Base-by-base conservation (phyloP, 2,888 invertebrate species). In the Xestia xanthographa region DNA sequence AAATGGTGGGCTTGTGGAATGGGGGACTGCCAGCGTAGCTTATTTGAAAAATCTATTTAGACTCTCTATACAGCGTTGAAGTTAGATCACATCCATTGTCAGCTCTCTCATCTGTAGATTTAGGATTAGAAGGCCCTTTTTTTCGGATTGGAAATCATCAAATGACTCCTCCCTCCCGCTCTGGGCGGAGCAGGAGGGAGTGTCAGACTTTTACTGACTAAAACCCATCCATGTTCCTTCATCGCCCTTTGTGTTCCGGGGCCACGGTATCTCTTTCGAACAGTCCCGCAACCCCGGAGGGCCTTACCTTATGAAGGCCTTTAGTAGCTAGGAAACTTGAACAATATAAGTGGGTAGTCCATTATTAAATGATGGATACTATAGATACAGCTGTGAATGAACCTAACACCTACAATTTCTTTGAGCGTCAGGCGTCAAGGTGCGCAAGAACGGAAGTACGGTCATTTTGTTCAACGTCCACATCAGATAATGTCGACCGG, bases 401-500 rank as follows among this genome's bases (percentile, higher is more conserved):
- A 17, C 29, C 14, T 26, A 56, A n/a, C 66, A 71, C 43, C 56
- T 62, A 45, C 20, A 68, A 63, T 74, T 83, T 83, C 72, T 71
- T 83, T 70, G 22, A 77, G 50, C 67, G 60, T 70, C 85, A 87
- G 72, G 43, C 66, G 69, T 70, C 86, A 87, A 90, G 87, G 88
- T 87, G 65, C 48, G 86, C 75, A 56, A 74, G 75, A 87, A 86
- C 87, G 91, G 91, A 91, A 90, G 84, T 73, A 66, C 84, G 87
- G 82, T 80, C 85, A 87, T 86, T 90, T 89, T 80, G 86, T 81
- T 72, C 66, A 80, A 66, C 84, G 86, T 88, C 86, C 86, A 50
- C 60, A 88, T 89, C 90, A 86, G 91, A 91, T 90, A 90, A 87
- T 84, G 85, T 83, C 80, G 53, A 48, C 80, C 88, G 91, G 91